These are phyloP conservation scores for Serripes groenlandicus DNA, from an alignment of 2,888 invertebrate genomes.

Conservation along the genomic window DNA sequence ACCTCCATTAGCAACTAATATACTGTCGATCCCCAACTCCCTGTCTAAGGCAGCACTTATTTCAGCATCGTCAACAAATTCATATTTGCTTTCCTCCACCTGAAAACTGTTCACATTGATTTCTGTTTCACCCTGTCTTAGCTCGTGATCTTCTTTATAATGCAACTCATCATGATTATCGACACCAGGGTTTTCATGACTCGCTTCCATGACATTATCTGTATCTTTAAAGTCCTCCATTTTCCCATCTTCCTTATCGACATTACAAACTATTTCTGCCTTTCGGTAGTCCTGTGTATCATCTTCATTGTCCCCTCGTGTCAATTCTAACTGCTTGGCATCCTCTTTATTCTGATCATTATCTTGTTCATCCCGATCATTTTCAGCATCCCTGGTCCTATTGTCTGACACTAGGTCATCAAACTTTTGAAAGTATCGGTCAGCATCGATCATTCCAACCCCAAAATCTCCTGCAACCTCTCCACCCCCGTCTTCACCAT, in stretches of 20 bases:
- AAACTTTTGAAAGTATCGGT: not conserved
- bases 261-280: not conserved
- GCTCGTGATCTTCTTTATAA: too few species aligned
- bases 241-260: not conserved
- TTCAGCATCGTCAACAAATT: not conserved
- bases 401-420: not conserved
- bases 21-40: not conserved
- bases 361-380: not conserved
- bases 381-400: not conserved
- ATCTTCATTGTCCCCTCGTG: not conserved
- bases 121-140: not conserved
- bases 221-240: not conserved
- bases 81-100: too few species aligned
- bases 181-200: not conserved
- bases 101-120: not conserved
- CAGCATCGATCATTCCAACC: slow-evolving; percentile 6
- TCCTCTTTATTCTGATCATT: not conserved
- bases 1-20: not conserved
- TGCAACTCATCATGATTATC: not conserved
- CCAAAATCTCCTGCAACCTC: not conserved
- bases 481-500: slow-evolving; percentile 11
- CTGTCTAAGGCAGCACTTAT: slow-evolving; percentile 5
- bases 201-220: not conserved
- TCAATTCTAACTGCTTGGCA: not conserved
- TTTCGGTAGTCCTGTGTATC: not conserved